Evolutionary conservation across 2,888 invertebrate species (phyloP).

Genomic region (Eristalinus aeneus): DNA sequence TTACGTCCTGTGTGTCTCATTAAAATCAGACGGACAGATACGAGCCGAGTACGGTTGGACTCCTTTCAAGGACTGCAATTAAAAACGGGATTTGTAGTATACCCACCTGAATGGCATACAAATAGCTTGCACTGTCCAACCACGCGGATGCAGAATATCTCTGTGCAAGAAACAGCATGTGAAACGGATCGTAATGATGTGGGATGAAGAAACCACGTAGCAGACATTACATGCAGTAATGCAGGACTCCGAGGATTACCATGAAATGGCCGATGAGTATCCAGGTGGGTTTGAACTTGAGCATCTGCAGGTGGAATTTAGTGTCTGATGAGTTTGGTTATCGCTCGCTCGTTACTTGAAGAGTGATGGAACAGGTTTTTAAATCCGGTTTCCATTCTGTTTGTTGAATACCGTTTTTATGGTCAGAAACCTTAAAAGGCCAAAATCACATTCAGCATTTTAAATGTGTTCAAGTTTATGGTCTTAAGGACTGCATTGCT

Average conservation of each 20-base stretch:
- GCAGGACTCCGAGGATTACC: neutral
- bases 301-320: neutral
- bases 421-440: too few relatives aligned
- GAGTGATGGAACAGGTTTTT: too few relatives aligned
- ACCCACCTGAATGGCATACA: slow-evolving; percentile 32
- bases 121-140: neutral
- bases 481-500: too few relatives aligned
- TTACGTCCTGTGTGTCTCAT: slow-evolving; percentile 48
- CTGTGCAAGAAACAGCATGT: neutral
- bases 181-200: neutral
- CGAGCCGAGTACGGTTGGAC: slow-evolving; percentile 1
- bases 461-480: too few relatives aligned
- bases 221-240: neutral
- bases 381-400: too few relatives aligned
- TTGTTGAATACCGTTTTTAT: too few relatives aligned
- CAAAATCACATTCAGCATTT: too few relatives aligned
- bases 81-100: slow-evolving; percentile 38
- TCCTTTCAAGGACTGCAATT: slow-evolving; percentile 53
- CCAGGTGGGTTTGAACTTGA: neutral
- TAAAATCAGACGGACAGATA: slow-evolving; percentile 37
- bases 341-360: neutral
- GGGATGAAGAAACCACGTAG: neutral
- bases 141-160: neutral
- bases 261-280: neutral
- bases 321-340: neutral